phyloP scores from a whole-genome alignment of 2,888 invertebrate genomes.

The Hesperia comma region DNA sequence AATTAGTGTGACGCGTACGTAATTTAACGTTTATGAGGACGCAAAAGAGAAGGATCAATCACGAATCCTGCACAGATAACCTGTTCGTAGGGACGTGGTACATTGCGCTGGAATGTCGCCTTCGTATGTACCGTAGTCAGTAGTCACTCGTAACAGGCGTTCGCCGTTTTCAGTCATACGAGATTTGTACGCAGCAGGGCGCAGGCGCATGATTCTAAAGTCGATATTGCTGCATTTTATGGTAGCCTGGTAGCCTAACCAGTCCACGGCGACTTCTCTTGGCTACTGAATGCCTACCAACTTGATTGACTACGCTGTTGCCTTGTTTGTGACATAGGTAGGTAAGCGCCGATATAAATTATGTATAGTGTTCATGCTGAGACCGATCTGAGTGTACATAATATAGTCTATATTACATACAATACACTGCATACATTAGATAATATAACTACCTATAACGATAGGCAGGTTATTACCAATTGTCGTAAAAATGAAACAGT shows the following conservation, averaged over 20 bases:
- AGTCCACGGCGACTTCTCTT: constrained; percentile 69
- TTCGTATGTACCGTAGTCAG: constrained; percentile 69
- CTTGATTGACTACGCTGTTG: constrained; percentile 33
- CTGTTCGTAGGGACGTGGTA: constrained; percentile 76
- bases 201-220: constrained; percentile 63
- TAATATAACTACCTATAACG: no score
- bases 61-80: constrained; percentile 62
- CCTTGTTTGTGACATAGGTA: constrained; percentile 19
- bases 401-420: no score
- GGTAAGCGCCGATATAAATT: constrained; percentile 27
- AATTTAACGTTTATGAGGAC: constrained; percentile 57
- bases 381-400: no score
- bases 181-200: constrained; percentile 74
- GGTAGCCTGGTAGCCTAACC: constrained; percentile 65
- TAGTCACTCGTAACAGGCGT: constrained; percentile 42
- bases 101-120: constrained; percentile 81
- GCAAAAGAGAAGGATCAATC: constrained; percentile 67
- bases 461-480: no score
- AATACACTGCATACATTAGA: no score
- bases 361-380: background rate
- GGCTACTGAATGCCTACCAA: constrained; percentile 55
- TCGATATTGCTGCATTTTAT: constrained; percentile 67
- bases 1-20: constrained; percentile 17
- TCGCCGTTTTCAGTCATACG: constrained; percentile 71
- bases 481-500: no score